Base-by-base conservation (phyloP, 2,797 vertebrate species). In the Notolabrus celidotus region DNA sequence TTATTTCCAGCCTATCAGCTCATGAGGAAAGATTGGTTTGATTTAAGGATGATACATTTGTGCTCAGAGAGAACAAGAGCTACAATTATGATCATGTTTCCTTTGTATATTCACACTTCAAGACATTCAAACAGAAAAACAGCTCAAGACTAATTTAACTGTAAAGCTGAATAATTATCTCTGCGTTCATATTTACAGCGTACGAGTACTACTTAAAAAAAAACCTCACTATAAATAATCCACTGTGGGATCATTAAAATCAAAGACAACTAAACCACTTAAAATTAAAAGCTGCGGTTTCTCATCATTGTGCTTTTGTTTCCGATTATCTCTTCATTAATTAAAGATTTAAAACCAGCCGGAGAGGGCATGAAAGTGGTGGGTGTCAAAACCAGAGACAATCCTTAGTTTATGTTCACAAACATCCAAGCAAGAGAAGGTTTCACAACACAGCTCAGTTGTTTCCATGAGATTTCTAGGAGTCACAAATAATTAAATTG, bases 321-420 rank as follows among this genome's bases (percentile, higher is more conserved):
- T 80, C 54, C 46, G 36, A 70, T 77, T 23, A 53, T 39, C 31
- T 63, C 47, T 74, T 80, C 70, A 80, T 78, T 51, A 85, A 77
- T 78, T 56, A 60, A 82, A 68, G 50, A 82, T 80, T 46, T 63
- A 59, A 50, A 34, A 43, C 5, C 20, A 23, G 25, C 49, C 66
- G 74, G 55, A 34, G 46, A 76, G 53, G 55, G 41, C 46, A 49
- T 38, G 29, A 38, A 39, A 59, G 75, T 50, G 31, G 47, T 38
- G 47, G 50, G 56, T 12, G 59, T 71, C 29, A 54, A 66, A 63
- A 71, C 20, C 22, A 33, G 19, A 51, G 22, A 63, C 45, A 34
- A 60, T 57, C 47, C 25, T 8, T 54, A 68, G 52, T 59, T 80
- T 58, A 53, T 67, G 12, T 67, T 74, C 59, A 67, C 33, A 75